These are phyloP conservation scores for Nestor notabilis DNA, from an alignment of 2,113 vertebrate genomes.

Conservation along the genomic window DNA sequence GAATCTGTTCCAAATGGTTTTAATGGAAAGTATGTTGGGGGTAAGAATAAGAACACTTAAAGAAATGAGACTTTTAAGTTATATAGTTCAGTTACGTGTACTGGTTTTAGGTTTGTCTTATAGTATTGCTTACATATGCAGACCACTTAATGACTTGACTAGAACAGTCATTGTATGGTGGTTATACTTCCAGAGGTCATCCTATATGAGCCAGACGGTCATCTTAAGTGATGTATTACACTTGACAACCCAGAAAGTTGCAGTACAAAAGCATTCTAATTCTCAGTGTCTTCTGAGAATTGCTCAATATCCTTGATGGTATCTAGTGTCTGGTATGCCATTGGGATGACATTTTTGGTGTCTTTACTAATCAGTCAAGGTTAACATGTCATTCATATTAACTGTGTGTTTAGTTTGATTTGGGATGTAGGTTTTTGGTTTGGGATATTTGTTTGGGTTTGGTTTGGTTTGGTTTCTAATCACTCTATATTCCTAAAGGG, in stretches of 20 bases:
- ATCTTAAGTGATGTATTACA: conserved; percentile 49
- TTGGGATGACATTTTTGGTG: conserved; percentile 9
- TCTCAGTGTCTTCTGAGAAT: conserved; percentile 23
- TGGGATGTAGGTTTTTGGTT: background rate
- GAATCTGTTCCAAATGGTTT: conserved; percentile 51
- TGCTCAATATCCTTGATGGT: conserved; percentile 41
- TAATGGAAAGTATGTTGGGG: conserved; percentile 48
- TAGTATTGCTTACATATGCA: conserved; percentile 65
- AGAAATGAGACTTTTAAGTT: background rate
- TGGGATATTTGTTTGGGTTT: background rate
- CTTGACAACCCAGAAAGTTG: conserved; percentile 52
- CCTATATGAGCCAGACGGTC: conserved; percentile 10
- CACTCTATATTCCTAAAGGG: background rate
- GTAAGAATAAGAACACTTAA: conserved; percentile 2
- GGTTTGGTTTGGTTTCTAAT: background rate
- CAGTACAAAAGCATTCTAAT: conserved; percentile 46
- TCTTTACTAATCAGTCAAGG: conserved; percentile 29
- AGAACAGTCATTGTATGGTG: conserved; percentile 38
- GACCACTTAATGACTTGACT: conserved; percentile 47
- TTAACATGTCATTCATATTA: conserved; percentile 2
- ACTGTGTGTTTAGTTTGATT: background rate
- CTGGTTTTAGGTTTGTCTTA: conserved; percentile 17
- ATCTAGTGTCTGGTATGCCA: conserved; percentile 15
- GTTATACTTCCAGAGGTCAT: conserved; percentile 53
- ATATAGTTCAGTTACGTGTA: background rate